phyloP scores from a whole-genome alignment of 2,888 invertebrate genomes.

The Drosophila pseudotalamancana region DNA sequence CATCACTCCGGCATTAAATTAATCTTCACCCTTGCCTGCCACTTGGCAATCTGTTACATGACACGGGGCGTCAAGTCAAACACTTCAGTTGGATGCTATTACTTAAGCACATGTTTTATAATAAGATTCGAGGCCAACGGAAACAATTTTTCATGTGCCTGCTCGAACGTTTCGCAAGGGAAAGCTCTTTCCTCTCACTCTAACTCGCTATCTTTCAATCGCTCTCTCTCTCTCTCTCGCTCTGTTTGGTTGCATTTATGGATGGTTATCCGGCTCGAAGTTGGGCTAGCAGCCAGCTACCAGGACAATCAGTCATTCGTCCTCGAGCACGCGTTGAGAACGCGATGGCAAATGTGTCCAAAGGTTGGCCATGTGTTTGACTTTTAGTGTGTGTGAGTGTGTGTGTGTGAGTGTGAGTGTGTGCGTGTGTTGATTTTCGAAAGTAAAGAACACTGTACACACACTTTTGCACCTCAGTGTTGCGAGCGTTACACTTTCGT shows the following conservation, averaged over 20 bases:
- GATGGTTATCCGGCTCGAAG: conserved; percentile 36
- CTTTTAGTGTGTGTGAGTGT: conserved; percentile 45
- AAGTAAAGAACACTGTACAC: conserved; percentile 20
- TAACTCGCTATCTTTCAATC: no score
- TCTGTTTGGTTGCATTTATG: conserved; percentile 49
- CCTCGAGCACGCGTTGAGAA: conserved; percentile 29
- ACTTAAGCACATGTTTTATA: conserved; percentile 80
- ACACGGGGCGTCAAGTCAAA: conserved; percentile 62
- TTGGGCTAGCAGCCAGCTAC: conserved; percentile 21
- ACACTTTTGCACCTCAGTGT: conserved; percentile 44
- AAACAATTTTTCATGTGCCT: conserved; percentile 73
- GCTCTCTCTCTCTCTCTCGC: neutral
- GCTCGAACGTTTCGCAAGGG: conserved; percentile 68
- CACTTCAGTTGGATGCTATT: conserved; percentile 70
- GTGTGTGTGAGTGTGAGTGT: conserved; percentile 29
- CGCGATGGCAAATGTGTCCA: conserved; percentile 50
- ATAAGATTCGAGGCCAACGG: conserved; percentile 59
- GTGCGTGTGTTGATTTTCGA: conserved; percentile 9
- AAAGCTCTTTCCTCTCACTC: neutral
- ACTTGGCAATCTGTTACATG: conserved; percentile 74
- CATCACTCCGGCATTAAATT: conserved; percentile 37
- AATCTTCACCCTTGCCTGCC: conserved; percentile 59
- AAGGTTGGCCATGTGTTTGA: conserved; percentile 55
- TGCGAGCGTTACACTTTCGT: conserved; percentile 33
- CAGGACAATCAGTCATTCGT: conserved; percentile 61